A percentile compares a stretch with the other conserved stretches of the same genome.
Evolutionary conservation across 2,888 invertebrate genomes (phyloP).

Genomic region (Tupiocoris notatus): DNA sequence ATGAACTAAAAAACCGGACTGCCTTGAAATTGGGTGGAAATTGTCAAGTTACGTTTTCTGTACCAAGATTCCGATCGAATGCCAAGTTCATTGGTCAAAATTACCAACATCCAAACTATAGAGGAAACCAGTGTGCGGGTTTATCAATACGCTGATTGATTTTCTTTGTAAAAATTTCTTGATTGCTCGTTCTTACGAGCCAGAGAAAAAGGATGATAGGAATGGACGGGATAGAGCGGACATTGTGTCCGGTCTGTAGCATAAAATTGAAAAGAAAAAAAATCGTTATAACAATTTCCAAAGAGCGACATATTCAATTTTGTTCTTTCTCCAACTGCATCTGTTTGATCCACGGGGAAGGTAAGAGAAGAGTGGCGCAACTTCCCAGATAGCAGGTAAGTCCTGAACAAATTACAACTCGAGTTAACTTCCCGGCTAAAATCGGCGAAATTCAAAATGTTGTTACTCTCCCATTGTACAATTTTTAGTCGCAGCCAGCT

Average conservation of each 20-base stretch:
- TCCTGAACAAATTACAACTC: conserved; percentile 38
- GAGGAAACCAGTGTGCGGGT: no score
- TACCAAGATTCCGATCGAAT: no score
- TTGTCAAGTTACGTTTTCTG: no score
- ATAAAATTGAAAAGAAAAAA: no score
- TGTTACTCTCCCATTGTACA: not conserved
- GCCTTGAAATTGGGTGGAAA: no score
- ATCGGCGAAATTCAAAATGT: not conserved
- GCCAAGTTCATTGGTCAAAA: no score
- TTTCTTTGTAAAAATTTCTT: no score
- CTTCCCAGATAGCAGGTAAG: conserved; percentile 39
- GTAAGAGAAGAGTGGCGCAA: conserved; percentile 41
- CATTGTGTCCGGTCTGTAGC: not conserved
- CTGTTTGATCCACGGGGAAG: conserved; percentile 43
- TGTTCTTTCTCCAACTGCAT: conserved; percentile 41
- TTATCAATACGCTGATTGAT: no score
- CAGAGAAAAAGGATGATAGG: not conserved
- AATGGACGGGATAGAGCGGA: not conserved
- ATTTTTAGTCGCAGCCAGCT: conserved; percentile 38
- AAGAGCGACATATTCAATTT: not conserved
- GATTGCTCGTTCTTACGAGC: not conserved
- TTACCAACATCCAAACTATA: no score
- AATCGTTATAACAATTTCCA: no score
- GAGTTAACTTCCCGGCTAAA: conserved; percentile 20
- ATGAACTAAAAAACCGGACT: no score